These are phyloP conservation scores for Ichneumon xanthorius DNA, from an alignment of 2,888 invertebrate genomes.

Conservation along the genomic window DNA sequence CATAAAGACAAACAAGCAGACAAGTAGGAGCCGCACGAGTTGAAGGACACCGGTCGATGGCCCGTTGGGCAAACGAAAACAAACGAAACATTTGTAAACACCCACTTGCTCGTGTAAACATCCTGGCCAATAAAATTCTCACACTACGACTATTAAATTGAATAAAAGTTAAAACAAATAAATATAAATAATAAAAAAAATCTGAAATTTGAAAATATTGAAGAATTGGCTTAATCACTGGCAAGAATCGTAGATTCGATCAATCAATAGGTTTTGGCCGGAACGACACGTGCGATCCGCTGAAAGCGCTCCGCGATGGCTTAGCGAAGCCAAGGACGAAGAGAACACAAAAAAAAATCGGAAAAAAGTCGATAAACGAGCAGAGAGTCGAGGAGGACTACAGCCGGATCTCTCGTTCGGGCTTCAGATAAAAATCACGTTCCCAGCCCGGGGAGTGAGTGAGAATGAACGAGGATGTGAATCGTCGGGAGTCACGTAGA, in stretches of 20 bases:
- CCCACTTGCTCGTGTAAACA: too few relatives aligned
- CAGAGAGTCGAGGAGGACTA: conserved; percentile 35
- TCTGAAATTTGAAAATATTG: too few relatives aligned
- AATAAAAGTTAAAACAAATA: too few relatives aligned
- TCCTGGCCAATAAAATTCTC: too few relatives aligned
- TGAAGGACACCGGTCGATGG: too few relatives aligned
- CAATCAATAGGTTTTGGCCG: neutral
- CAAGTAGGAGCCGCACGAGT: too few relatives aligned
- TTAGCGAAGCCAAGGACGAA: neutral
- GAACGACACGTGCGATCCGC: neutral
- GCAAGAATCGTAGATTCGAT: neutral
- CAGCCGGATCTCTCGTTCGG: conserved; percentile 31
- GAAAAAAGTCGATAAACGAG: conserved; percentile 38
- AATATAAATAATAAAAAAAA: too few relatives aligned
- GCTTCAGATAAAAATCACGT: conserved; percentile 65
- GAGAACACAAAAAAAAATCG: conserved; percentile 6
- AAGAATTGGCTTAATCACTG: neutral
- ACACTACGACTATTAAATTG: too few relatives aligned
- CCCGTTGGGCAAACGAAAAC: too few relatives aligned
- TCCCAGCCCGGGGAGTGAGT: conserved; percentile 38
- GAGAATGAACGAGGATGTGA: conserved; percentile 26
- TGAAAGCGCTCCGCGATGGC: neutral
- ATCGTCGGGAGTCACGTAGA: conserved; percentile 43
- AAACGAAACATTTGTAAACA: too few relatives aligned
- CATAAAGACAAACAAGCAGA: too few relatives aligned